Percentiles rank a stretch among this genome's conserved stretches.
phyloP scores from a whole-genome alignment of 2,888 invertebrate genomes.

The Orthonevra nobilis region DNA sequence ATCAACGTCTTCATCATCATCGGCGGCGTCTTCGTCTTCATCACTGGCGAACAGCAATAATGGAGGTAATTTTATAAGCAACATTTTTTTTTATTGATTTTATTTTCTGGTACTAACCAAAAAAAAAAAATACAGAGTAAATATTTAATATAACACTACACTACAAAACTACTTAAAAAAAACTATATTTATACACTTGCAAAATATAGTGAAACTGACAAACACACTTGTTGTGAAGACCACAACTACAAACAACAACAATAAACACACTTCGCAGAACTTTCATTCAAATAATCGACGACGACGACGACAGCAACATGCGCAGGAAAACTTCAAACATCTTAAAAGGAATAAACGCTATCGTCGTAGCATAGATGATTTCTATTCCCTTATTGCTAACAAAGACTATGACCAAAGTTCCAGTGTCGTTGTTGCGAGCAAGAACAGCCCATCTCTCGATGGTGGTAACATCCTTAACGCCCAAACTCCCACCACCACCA shows the following conservation, averaged over 20 bases:
- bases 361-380: slow-evolving; percentile 76
- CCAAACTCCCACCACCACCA: slow-evolving; percentile 34
- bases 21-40: slow-evolving; percentile 87
- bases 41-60: slow-evolving; percentile 75
- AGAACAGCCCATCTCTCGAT: slow-evolving; percentile 19
- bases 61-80: slow-evolving; percentile 51
- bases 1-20: slow-evolving; percentile 78
- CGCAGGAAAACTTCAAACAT: slow-evolving; percentile 32
- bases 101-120: slow-evolving; percentile 52
- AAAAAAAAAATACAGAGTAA: slow-evolving; percentile 22
- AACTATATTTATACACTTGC: slow-evolving; percentile 30
- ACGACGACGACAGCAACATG: slow-evolving; percentile 24
- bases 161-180: slow-evolving; percentile 25
- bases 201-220: slow-evolving; percentile 53
- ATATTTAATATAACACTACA: slow-evolving; percentile 35
- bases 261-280: slow-evolving; percentile 19
- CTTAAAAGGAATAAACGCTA: slow-evolving; percentile 72
- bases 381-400: slow-evolving; percentile 57
- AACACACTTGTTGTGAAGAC: slow-evolving; percentile 50
- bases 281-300: slow-evolving; percentile 47
- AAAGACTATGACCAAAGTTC: slow-evolving; percentile 57
- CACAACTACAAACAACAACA: slow-evolving; percentile 45
- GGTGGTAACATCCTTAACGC: slow-evolving; percentile 42
- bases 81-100: slow-evolving; percentile 14
- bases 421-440: slow-evolving; percentile 8